Percentiles rank a stretch among this genome's conserved stretches.
phyloP scores from a whole-genome alignment of 2,888 invertebrate species.

The Mimumesa dahlbomi region DNA sequence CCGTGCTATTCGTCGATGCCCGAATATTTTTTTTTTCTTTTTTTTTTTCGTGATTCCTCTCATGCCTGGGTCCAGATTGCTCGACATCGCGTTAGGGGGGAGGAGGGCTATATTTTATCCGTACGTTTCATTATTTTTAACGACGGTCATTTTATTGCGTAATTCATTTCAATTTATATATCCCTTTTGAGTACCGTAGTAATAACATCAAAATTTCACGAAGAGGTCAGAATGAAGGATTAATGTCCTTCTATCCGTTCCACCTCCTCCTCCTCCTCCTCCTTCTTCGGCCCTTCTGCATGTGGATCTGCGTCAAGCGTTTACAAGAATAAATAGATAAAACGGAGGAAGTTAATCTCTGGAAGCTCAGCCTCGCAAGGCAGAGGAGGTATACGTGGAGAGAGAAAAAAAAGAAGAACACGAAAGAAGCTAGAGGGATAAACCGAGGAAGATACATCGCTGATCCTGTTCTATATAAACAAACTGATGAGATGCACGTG shows the following conservation, averaged over 20 bases:
- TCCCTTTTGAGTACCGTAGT: conserved; percentile 3
- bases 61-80: conserved; percentile 48
- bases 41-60: conserved; percentile 51
- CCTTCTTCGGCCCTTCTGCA: conserved; percentile 5
- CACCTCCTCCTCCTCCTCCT: neutral
- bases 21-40: conserved; percentile 33
- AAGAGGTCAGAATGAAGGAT: conserved; percentile 37
- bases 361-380: conserved; percentile 41
- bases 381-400: too few species aligned
- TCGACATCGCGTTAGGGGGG: conserved; percentile 22
- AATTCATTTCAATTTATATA: conserved; percentile 55
- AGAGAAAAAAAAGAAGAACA: conserved; percentile 41
- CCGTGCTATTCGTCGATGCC: conserved; percentile 52
- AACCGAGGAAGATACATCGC: conserved; percentile 61
- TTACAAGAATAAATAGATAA: too few species aligned
- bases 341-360: conserved; percentile 55
- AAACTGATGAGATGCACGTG: conserved; percentile 47
- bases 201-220: conserved; percentile 41
- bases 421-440: conserved; percentile 56
- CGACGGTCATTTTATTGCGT: conserved; percentile 45
- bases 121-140: conserved; percentile 54
- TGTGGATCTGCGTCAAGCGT: conserved; percentile 42
- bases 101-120: conserved; percentile 45
- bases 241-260: conserved; percentile 18
- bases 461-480: conserved; percentile 49